Evolutionary conservation across 2,888 invertebrate genomes (phyloP), one percentile per base, ranked within the genome.

Genomic region (Scaptomyza tumidula): DNA sequence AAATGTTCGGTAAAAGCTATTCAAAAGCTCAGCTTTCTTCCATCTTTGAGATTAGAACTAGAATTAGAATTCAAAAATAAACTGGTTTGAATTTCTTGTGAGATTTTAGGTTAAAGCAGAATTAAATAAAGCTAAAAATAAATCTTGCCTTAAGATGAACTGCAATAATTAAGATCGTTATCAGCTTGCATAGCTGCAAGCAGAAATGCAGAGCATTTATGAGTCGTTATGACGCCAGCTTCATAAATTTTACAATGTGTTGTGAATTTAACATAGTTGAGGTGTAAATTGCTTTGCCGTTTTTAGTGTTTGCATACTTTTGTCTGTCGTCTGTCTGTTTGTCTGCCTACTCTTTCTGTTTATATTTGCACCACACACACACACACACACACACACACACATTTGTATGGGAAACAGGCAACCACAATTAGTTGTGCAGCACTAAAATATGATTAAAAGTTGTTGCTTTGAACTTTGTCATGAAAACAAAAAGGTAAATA

Each of bases 391-490:
- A 10, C 58, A 44, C 9, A 53, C 39, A 14, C n/a, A 60, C 14
- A 31, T 19, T 0, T 6, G 2, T 0, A 41, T 19, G 19, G 19
- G 10, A 52, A 53, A 33, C 19, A n/a, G 49, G 37, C 39, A 50
- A 49, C 49, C 68, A 56, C 78, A 88, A 88, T 85, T 87, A 85
- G 85, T 78, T 76, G 74, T 44, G 27, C 66, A 55, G 60, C 72
- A 76, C 87, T 88, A 84, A 83, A 87, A 89, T 84, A 80, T 88
- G 76, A 85, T 85, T 88, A 88, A 78, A 75, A 74, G 54, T 48
- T 53, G 46, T 49, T 57, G 50, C 54, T 41, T 41, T 60, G 69
- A 70, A 68, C 67, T 60, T 63, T 61, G 56, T 16, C 37, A 24
- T 13, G 31, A 33, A 37, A 33, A 24, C 41, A 37, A 19, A 50